phyloP scores from a whole-genome alignment of 2,888 invertebrate genomes.

The Standfussiana lucernea region DNA sequence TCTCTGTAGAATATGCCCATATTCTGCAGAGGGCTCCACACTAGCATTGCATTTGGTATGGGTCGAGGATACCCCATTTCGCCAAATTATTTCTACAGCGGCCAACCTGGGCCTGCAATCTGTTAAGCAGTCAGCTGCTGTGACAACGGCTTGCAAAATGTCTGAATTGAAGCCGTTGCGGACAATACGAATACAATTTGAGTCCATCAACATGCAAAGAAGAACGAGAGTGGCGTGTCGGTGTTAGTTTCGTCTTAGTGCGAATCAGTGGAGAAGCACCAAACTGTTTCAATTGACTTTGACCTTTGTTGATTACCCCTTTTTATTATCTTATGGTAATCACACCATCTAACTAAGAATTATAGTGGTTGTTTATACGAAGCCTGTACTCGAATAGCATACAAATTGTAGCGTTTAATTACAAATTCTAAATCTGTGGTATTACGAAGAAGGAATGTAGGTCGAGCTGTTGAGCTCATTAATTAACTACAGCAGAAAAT shows the following conservation, averaged over 20 bases:
- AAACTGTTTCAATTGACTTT: neutral
- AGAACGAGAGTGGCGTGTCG: neutral
- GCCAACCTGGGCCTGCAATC: too few species aligned
- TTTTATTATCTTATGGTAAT: constrained; percentile 1
- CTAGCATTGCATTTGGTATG: too few species aligned
- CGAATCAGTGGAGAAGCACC: neutral
- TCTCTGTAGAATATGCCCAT: too few species aligned
- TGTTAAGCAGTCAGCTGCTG: too few species aligned
- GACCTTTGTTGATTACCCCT: neutral
- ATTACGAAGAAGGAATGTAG: constrained; percentile 32
- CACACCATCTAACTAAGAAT: neutral
- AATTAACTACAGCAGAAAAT: constrained; percentile 47
- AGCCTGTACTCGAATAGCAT: neutral
- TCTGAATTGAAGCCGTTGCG: too few species aligned
- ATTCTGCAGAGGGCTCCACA: too few species aligned
- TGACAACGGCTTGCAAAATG: too few species aligned
- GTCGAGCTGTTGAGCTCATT: constrained; percentile 35
- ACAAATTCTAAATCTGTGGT: constrained; percentile 43
- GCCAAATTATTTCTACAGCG: too few species aligned
- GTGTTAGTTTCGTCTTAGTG: neutral
- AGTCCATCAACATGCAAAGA: too few species aligned
- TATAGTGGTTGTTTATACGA: neutral
- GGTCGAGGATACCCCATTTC: too few species aligned
- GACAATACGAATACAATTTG: too few species aligned
- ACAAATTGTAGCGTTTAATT: constrained; percentile 34